Conservation (phyloP, 2,888 invertebrate genomes). For the Petrolisthes manimaculis region DNA sequence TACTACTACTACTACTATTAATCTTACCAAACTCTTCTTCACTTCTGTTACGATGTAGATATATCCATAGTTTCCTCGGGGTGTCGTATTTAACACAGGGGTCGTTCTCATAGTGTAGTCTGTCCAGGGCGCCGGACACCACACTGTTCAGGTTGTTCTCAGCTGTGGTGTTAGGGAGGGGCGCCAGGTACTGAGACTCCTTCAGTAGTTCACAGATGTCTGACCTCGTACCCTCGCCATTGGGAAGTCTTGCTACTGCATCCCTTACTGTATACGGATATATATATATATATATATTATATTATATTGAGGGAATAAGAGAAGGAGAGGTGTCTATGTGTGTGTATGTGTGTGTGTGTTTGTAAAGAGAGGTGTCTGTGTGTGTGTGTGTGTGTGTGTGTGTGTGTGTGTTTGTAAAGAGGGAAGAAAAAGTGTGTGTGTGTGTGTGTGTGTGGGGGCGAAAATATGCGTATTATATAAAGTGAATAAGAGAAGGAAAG, state of each 20-base stretch:
- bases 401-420: too few relatives aligned
- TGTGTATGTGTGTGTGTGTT: too few relatives aligned
- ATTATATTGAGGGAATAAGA: neutral
- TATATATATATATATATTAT: neutral
- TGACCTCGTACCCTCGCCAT: slow-evolving; percentile 91
- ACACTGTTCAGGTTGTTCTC: slow-evolving; percentile 84
- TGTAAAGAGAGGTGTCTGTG: too few relatives aligned
- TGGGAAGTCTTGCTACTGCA: slow-evolving; percentile 91
- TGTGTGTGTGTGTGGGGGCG: too few relatives aligned
- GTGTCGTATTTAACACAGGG: slow-evolving; percentile 95
- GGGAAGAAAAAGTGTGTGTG: too few relatives aligned
- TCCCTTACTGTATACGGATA: slow-evolving; percentile 78
- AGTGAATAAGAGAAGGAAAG: too few relatives aligned
- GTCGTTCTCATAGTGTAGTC: slow-evolving; percentile 90
- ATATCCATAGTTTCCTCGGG: slow-evolving; percentile 94
- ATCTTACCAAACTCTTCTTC: slow-evolving; percentile 77
- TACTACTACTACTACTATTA: neutral
- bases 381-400: too few relatives aligned
- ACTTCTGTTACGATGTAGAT: slow-evolving; percentile 82
- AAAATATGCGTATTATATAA: too few relatives aligned
- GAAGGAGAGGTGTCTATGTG: too few relatives aligned
- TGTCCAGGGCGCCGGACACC: slow-evolving; percentile 89
- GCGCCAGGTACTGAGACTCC: slow-evolving; percentile 78
- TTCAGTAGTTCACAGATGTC: slow-evolving; percentile 90
- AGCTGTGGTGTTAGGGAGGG: slow-evolving; percentile 71